Conservation (phyloP, 2,888 invertebrate genomes). For the Axea sp. region DNA sequence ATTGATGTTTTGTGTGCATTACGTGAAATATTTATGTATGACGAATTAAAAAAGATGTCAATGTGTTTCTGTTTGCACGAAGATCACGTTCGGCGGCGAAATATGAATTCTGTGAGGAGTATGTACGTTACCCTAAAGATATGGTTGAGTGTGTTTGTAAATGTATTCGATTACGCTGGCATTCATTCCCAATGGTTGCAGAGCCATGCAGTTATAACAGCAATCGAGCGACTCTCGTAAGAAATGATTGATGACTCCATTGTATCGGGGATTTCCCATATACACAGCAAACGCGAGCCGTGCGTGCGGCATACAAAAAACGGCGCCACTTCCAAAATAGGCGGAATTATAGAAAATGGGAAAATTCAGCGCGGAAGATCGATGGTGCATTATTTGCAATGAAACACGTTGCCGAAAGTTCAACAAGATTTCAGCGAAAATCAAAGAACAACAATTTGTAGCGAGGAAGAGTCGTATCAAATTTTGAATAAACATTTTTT, state of each 20-base stretch:
- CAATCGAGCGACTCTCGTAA: conserved; percentile 75
- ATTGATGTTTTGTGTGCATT: too few relatives aligned
- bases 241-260: conserved; percentile 79
- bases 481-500: too few relatives aligned
- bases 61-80: conserved; percentile 42
- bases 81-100: conserved; percentile 55
- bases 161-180: conserved; percentile 74
- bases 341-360: conserved; percentile 77
- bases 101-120: conserved; percentile 58
- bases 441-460: too few relatives aligned
- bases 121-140: conserved; percentile 46
- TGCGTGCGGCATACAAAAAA: conserved; percentile 69
- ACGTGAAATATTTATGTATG: too few relatives aligned
- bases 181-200: conserved; percentile 63
- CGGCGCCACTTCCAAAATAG: conserved; percentile 74
- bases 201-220: conserved; percentile 69
- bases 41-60: conserved; percentile 52
- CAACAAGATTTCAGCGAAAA: too few relatives aligned
- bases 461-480: too few relatives aligned
- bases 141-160: conserved; percentile 67
- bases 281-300: conserved; percentile 67
- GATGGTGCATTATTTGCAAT: conserved; percentile 57
- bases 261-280: conserved; percentile 74
- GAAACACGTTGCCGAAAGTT: too few relatives aligned
- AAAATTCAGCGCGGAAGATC: conserved; percentile 68